Conservation (phyloP, 1,140 invertebrate genomes). For the Drosophila nigrodunni region DNA sequence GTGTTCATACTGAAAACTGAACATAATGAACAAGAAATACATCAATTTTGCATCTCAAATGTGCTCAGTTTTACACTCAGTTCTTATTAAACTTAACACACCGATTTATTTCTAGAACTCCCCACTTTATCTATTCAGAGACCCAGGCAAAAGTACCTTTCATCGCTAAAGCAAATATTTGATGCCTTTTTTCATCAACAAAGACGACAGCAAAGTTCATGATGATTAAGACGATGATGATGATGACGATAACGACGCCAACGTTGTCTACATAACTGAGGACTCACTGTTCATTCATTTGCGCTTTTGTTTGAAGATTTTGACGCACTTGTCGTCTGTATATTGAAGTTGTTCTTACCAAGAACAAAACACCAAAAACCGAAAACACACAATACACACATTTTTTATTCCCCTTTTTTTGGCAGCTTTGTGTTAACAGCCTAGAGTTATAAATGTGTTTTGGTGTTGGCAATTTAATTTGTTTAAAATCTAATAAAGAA, state of each 20-base stretch:
- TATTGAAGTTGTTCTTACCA: slow-evolving; percentile 13
- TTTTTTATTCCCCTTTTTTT: not conserved
- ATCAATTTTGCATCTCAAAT: too few species aligned
- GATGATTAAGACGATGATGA: slow-evolving; percentile 23
- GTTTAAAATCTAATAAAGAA: slow-evolving; percentile 2
- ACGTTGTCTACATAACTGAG: slow-evolving; percentile 11
- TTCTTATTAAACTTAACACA: not conserved
- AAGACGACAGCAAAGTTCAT: slow-evolving; percentile 10
- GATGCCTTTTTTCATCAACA: slow-evolving; percentile 43
- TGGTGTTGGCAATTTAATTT: slow-evolving; percentile 3
- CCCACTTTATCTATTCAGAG: slow-evolving; percentile 3
- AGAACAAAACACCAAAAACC: slow-evolving; percentile 37
- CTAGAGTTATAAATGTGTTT: slow-evolving; percentile 5
- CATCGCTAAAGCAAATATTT: slow-evolving; percentile 60
- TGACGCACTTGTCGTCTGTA: slow-evolving; percentile 59
- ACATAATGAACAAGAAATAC: too few species aligned
- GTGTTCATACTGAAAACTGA: too few species aligned
- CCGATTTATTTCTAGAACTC: not conserved
- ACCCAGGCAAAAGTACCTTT: slow-evolving; percentile 35
- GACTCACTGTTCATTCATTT: slow-evolving; percentile 57
- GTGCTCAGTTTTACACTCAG: not conserved
- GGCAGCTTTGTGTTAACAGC: slow-evolving; percentile 8
- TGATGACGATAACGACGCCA: slow-evolving; percentile 23
- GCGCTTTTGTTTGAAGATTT: slow-evolving; percentile 75
- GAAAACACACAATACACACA: not conserved